Evolutionary conservation across 2,797 vertebrate species (phyloP).

Genomic region (Eospalax fontanierii): DNA sequence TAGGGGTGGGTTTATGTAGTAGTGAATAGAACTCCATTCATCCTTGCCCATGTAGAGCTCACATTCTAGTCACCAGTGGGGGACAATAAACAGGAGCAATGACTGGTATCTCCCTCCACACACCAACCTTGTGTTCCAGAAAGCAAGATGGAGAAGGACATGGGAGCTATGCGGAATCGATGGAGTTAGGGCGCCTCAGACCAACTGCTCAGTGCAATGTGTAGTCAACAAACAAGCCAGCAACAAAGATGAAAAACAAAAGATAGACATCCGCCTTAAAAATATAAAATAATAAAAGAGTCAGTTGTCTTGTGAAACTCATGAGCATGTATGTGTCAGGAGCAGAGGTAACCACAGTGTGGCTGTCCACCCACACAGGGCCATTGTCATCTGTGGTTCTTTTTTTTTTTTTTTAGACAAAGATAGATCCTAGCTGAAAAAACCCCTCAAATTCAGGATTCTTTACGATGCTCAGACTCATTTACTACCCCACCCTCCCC

Average conservation of each 20-base stretch:
- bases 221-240: background rate
- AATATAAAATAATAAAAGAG: background rate
- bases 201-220: background rate
- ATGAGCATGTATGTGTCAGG: background rate
- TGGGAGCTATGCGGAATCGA: background rate
- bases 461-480: background rate
- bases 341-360: background rate
- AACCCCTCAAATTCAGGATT: background rate
- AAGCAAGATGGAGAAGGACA: background rate
- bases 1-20: background rate
- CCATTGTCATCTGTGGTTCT: background rate
- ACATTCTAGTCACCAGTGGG: background rate
- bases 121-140: background rate
- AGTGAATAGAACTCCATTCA: too few relatives aligned
- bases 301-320: background rate
- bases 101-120: too few relatives aligned
- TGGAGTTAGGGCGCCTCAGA: background rate
- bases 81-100: background rate
- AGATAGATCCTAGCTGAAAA: background rate
- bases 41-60: background rate
- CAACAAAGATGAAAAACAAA: background rate
- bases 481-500: background rate
- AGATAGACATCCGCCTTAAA: background rate
- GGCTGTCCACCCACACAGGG: rapidly evolving
- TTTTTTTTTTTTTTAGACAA: background rate